Conservation (phyloP, 2,888 invertebrate genomes). For the Ethmia dodecea region DNA sequence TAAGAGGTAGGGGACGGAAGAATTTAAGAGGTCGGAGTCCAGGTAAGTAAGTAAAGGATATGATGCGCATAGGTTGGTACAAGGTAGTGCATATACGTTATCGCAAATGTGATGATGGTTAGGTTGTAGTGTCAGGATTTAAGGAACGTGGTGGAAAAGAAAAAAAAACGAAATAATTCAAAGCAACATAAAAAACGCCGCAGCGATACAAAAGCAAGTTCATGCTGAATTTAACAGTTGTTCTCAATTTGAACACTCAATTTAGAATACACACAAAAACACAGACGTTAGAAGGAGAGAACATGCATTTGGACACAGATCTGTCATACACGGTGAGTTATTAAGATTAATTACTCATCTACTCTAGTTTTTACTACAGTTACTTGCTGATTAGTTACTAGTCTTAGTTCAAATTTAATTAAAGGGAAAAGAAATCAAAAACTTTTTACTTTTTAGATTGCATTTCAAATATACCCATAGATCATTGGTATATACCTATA, state of each 20-base stretch:
- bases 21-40: slow-evolving; percentile 23
- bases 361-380: no score
- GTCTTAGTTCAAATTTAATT: no score
- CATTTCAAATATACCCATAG: no score
- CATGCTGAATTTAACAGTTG: slow-evolving; percentile 34
- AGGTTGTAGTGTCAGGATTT: slow-evolving; percentile 12
- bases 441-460: no score
- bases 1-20: slow-evolving; percentile 22
- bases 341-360: no score
- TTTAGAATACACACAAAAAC: slow-evolving; percentile 41
- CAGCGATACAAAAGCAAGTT: slow-evolving; percentile 61
- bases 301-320: slow-evolving; percentile 26
- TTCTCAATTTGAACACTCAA: slow-evolving; percentile 19
- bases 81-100: slow-evolving; percentile 8
- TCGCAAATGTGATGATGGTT: not conserved
- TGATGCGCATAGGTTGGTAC: not conserved
- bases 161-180: slow-evolving; percentile 59
- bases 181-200: slow-evolving; percentile 68
- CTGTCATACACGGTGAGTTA: no score
- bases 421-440: no score
- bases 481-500: no score
- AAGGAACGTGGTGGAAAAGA: slow-evolving; percentile 30
- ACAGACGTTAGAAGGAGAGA: slow-evolving; percentile 40
- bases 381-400: no score
- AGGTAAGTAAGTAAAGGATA: no score